These are phyloP conservation scores for Spea multiplicata DNA, from an alignment of 2,113 vertebrate species.

Conservation along the genomic window DNA sequence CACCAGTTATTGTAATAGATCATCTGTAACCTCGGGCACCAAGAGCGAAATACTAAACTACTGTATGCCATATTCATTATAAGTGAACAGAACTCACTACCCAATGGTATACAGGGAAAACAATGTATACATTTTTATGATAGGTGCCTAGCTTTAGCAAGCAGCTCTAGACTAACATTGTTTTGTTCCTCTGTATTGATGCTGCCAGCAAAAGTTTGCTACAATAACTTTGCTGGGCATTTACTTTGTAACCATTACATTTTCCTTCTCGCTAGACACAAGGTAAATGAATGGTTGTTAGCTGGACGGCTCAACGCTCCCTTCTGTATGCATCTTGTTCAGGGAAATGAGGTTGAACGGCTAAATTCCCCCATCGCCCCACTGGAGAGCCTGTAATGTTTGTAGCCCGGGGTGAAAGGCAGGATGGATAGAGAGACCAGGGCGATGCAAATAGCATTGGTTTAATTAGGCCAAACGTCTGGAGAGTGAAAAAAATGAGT, in stretches of 20 bases:
- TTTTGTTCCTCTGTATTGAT: constrained; percentile 16
- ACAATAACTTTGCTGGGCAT: constrained; percentile 40
- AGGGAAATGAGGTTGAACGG: constrained; percentile 48
- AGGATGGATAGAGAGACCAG: constrained; percentile 42
- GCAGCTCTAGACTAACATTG: constrained; percentile 28
- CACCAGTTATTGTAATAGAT: background rate
- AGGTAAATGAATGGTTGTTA: constrained; percentile 46
- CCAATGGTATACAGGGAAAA: background rate
- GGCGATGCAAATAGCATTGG: constrained; percentile 48
- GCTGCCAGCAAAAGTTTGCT: constrained; percentile 44
- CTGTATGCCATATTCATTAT: constrained; percentile 11
- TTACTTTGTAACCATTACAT: constrained; percentile 48
- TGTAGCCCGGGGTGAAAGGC: constrained; percentile 43
- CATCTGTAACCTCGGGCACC: constrained; percentile 2
- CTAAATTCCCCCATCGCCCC: constrained; percentile 43
- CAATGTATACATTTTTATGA: constrained; percentile 13
- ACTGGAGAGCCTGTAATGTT: constrained; percentile 45
- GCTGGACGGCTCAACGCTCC: constrained; percentile 40
- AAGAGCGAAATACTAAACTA: background rate
- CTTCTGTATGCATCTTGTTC: constrained; percentile 45
- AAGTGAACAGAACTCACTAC: constrained; percentile 7
- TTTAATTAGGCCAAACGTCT: constrained; percentile 49
- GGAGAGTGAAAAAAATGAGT: constrained; percentile 40
- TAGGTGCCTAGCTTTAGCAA: constrained; percentile 8
- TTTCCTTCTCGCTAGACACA: constrained; percentile 43